Evolutionary conservation across 1,140 invertebrate species (phyloP).

Genomic region (Eulimnadia texana): DNA sequence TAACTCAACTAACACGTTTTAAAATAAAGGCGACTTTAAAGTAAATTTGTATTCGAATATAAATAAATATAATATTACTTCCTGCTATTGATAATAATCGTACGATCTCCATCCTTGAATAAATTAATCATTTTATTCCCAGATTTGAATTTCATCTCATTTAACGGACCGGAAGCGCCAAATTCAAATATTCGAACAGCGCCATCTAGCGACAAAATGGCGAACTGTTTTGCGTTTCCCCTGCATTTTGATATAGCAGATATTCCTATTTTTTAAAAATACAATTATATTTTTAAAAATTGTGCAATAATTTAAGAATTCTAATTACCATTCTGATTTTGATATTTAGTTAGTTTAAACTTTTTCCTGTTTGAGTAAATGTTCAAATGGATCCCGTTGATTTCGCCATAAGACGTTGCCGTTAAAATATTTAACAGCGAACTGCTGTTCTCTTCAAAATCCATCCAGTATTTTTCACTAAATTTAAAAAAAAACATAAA

Average conservation of each 20-base stretch:
- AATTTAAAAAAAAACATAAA: neutral
- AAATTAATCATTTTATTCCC: too few relatives aligned
- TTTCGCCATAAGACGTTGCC: neutral
- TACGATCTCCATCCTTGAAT: too few relatives aligned
- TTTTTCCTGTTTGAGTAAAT: neutral
- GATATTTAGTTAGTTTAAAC: neutral
- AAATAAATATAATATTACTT: too few relatives aligned
- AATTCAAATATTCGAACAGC: too few relatives aligned
- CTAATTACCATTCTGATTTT: neutral
- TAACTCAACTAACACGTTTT: too few relatives aligned
- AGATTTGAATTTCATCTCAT: too few relatives aligned
- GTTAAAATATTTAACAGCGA: neutral
- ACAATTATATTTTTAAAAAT: too few relatives aligned
- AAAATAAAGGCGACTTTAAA: neutral
- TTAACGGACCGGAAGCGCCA: too few relatives aligned
- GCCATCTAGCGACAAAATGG: neutral
- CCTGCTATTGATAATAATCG: too few relatives aligned
- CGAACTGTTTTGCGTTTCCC: neutral
- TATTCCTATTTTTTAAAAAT: too few relatives aligned
- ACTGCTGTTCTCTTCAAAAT: neutral
- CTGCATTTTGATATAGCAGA: too few relatives aligned
- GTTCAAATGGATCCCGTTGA: neutral
- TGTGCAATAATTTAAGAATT: too few relatives aligned
- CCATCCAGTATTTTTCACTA: neutral
- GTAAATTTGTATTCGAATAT: neutral